Evolutionary conservation across 2,113 vertebrate species (phyloP), one percentile per base, ranked within the genome.

Genomic region (Struthidea cinerea): DNA sequence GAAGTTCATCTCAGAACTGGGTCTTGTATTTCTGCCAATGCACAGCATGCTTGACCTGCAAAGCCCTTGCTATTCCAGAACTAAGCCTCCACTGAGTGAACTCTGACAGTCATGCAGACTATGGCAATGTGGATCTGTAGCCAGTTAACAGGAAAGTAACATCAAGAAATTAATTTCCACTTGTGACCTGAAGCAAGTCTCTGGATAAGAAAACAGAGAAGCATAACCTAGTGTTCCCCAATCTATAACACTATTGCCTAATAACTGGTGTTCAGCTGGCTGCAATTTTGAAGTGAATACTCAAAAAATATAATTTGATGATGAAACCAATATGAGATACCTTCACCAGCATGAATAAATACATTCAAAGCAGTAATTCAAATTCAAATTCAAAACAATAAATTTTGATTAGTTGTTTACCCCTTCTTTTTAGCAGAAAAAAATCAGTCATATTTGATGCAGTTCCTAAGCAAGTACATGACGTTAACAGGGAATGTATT

Each of bases 11-110:
- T 90, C 46, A 91, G 67, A 97, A 78, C 76, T 76, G 53, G 30
- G n/a, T 85, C 92, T 93, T 94, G 65, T 79, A 37, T 71, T 85
- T 94, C 69, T 94, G 94, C 94, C 95, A 95, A 41, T 33, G 68
- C 70, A 65, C 75, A 75, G 50, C 65, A 92, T 55, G 93, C 84
- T 87, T 95, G 94, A 97, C 95, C 96, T 96, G 87, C 86, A 86
- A 73, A 79, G 81, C 67, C 74, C 92, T 82, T 90, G 56, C 41
- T 95, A 28, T 95, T 95, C 84, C 69, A 87, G 76, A 74, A 30
- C 70, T 87, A 89, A 95, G 39, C 52, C 17, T 83, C 24, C 14
- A 6, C 55, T 71, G 76, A 89, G 63, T 8, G 22, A 96, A 75
- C 24, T 88, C 42, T 85, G 63, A 50, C 41, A 84, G 52, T 53